Evolutionary conservation across 2,113 vertebrate species (phyloP), one percentile per base, ranked within the genome.

Genomic region (Phoenicopterus ruber): DNA sequence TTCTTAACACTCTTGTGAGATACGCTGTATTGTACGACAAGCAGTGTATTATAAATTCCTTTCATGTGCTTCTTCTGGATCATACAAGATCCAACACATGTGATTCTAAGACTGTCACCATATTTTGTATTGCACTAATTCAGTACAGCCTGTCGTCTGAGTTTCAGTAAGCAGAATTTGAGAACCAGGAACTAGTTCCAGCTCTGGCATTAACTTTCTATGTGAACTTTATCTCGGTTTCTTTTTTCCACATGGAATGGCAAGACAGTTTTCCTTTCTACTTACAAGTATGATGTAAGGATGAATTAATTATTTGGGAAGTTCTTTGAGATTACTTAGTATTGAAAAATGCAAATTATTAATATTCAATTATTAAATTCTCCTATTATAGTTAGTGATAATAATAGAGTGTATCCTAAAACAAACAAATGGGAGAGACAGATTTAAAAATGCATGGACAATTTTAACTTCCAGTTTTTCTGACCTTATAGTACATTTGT

Each of bases 401-500:
- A 63, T 79, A 71, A 71, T 42, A 44, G 57, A 34, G 13, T 1
- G 1, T 92, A 70, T 83, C 34, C 34, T 90, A 92, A 80, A 95
- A 26, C 44, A 93, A 95, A 77, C 38, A 95, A 89, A 47, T 36
- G 44, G 21, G 58, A 85, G 32, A 88, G 5, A 31, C 18, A 70
- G 54, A 80, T 93, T 71, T 72, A 82, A 96, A 94, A 90, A 63
- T 92, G 21, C 21, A 86, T 83, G 46, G 58, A 49, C 26, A 69
- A 83, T 73, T 88, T 92, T 82, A 80, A 73, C 38, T 83, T 83
- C 22, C 47, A 82, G 5, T 59, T 92, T 88, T 93, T 93, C 67
- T 95, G 67, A 54, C 54, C 58, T 92, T 72, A 57, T 6, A 52
- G 13, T 55, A 40, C 11, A 72, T 21, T 47, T 86, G 15, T 67